A percentile compares a stretch with the other conserved stretches of the same genome.
Evolutionary conservation across 2,113 vertebrate species (phyloP).

Genomic region (Hiodon alosoides): DNA sequence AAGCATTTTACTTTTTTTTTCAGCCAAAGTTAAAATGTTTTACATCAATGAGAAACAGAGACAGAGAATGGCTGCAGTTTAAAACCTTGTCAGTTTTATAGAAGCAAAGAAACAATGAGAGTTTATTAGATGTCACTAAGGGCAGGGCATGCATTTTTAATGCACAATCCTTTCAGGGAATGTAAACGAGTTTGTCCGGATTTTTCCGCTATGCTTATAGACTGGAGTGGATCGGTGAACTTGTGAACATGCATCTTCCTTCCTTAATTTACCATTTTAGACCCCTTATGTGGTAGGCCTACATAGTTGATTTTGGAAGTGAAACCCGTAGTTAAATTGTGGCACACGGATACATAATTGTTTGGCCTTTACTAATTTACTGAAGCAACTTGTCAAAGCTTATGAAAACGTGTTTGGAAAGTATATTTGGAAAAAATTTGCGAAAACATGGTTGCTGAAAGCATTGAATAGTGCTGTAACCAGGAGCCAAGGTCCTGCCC

Average conservation of each 20-base stretch:
- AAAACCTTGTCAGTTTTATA: slow-evolving; percentile 36
- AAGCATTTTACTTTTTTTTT: neutral
- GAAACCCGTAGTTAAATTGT: neutral
- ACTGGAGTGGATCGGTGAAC: slow-evolving; percentile 3
- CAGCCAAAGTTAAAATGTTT: slow-evolving; percentile 23
- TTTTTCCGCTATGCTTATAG: slow-evolving; percentile 2
- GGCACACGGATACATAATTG: neutral
- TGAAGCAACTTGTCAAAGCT: neutral
- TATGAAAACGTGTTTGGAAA: too few relatives aligned
- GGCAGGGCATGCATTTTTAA: slow-evolving; percentile 39
- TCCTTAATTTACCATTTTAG: neutral
- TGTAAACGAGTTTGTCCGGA: slow-evolving; percentile 30
- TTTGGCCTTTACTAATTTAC: neutral
- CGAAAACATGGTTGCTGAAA: too few relatives aligned
- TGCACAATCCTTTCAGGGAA: slow-evolving; percentile 27
- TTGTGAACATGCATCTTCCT: neutral
- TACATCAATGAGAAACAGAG: slow-evolving; percentile 18
- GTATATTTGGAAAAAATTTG: too few relatives aligned
- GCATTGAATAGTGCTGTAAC: too few relatives aligned
- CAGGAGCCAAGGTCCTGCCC: too few relatives aligned
- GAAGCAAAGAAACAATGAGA: slow-evolving; percentile 34
- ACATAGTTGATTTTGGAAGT: neutral
- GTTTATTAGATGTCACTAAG: slow-evolving; percentile 33
- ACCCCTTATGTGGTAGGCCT: neutral
- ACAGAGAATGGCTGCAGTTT: slow-evolving; percentile 27